Base-by-base conservation (phyloP, 1,140 invertebrate species). In the Heliothis subflexa region DNA sequence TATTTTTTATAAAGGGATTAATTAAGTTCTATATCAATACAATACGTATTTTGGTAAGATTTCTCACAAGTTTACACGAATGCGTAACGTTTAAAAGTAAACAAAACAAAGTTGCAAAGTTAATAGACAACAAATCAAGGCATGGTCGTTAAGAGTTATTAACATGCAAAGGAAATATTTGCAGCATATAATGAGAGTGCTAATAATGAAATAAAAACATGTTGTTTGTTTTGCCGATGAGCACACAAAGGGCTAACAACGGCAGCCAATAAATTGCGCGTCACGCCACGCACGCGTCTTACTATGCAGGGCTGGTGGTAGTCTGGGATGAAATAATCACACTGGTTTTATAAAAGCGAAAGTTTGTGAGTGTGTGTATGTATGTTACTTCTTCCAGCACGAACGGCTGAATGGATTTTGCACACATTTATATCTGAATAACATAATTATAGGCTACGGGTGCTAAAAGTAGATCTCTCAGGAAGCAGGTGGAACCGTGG, bases 201-300 rank as follows among this genome's bases (percentile, higher is more conserved):
- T 64, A 64, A 64, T 18, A 72, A 72, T 72, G 68, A 59, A 73
- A 59, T 73, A 73, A 73, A 73, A 73, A 73, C 55, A 73, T 52
- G 33, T 52, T 59, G 71, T 73, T 73, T 73, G 71, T 55, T 57
- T 52, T 73, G 54, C 33, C 55, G 54, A 73, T 59, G 71, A 57
- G 71, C 54, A 73, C 71, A 73, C 71, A 73, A 73, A 73, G 71
- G 71, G 71, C 71, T 73, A 73, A 73, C 33, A 73, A 73, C 40
- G 54, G 71, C n/a, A 79, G 83, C 80, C 80, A 88, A 88, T 90
- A 87, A 86, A 86, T 87, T 82, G 68, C 64, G 50, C 62, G 68
- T 78, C 72, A 75, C 70, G 83, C 80, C 78, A 83, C 78, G 81
- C 84, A 85, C 83, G 86, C 85, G 82, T 84, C 85, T 73, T 47